A percentile compares a stretch with the other conserved stretches of the same genome.
These are phyloP conservation scores for Calameuta pallipes DNA, from an alignment of 2,888 invertebrate species.

Conservation along the genomic window DNA sequence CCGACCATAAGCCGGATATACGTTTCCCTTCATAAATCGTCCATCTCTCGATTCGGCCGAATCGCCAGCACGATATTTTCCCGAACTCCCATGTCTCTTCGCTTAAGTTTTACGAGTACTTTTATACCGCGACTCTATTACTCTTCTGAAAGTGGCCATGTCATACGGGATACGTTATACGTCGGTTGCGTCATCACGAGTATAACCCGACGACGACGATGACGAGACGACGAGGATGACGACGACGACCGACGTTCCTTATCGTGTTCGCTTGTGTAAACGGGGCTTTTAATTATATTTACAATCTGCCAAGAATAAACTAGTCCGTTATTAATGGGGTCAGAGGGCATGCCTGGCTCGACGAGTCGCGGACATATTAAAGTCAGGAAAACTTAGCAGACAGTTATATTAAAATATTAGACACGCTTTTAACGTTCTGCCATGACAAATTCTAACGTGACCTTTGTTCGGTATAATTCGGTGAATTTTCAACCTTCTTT, in stretches of 20 bases:
- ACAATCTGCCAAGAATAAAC: slow-evolving; percentile 47
- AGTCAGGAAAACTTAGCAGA: neutral
- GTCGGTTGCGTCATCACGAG: neutral
- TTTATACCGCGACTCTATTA: neutral
- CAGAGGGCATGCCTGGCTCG: slow-evolving; percentile 5
- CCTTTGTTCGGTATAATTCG: neutral
- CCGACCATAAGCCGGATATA: neutral
- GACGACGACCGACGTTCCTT: slow-evolving; percentile 14
- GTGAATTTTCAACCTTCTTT: neutral
- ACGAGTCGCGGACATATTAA: slow-evolving; percentile 8
- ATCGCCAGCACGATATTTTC: neutral
- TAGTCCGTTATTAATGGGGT: slow-evolving; percentile 24
- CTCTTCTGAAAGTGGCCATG: neutral
- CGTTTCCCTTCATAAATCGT: neutral
- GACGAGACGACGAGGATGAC: neutral
- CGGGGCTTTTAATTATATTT: slow-evolving; percentile 56
- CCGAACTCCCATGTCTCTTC: neutral
- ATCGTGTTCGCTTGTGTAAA: slow-evolving; percentile 48
- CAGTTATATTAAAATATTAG: neutral
- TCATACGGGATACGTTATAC: neutral
- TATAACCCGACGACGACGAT: neutral
- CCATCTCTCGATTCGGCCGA: neutral
- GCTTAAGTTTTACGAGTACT: neutral
- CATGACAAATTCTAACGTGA: neutral
- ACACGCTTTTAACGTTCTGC: neutral